Conservation (phyloP, 2,113 vertebrate species). For the Athene cunicularia region DNA sequence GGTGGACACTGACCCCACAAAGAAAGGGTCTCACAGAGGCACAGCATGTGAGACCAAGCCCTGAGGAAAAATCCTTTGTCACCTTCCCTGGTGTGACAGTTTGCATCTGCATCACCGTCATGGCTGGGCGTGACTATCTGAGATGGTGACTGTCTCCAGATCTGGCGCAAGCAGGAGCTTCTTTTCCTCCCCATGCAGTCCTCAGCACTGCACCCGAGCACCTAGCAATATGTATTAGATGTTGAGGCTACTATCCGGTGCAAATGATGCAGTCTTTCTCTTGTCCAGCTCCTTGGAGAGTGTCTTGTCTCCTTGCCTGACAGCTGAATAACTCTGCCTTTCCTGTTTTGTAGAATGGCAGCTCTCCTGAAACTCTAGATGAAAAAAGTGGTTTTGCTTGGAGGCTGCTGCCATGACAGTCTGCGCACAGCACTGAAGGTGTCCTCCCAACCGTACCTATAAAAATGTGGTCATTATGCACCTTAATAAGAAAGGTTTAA, state of each 20-base stretch:
- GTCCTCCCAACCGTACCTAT: background rate
- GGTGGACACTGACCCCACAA: background rate
- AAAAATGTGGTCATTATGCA: slow-evolving; percentile 16
- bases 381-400: background rate
- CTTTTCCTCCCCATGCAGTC: background rate
- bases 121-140: background rate
- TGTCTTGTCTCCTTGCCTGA: background rate
- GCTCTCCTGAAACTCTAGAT: background rate
- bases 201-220: background rate
- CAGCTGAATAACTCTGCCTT: background rate
- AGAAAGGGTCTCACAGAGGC: background rate
- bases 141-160: background rate
- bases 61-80: background rate
- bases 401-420: background rate
- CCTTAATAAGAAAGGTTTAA: slow-evolving; percentile 18
- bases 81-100: background rate
- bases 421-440: background rate
- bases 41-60: background rate
- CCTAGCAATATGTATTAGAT: background rate
- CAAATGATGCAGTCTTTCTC: background rate
- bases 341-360: background rate
- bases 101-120: background rate
- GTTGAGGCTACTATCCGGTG: background rate
- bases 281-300: background rate
- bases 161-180: background rate